phyloP scores from a whole-genome alignment of 1,140 invertebrate species.

The Achatina immaculata region DNA sequence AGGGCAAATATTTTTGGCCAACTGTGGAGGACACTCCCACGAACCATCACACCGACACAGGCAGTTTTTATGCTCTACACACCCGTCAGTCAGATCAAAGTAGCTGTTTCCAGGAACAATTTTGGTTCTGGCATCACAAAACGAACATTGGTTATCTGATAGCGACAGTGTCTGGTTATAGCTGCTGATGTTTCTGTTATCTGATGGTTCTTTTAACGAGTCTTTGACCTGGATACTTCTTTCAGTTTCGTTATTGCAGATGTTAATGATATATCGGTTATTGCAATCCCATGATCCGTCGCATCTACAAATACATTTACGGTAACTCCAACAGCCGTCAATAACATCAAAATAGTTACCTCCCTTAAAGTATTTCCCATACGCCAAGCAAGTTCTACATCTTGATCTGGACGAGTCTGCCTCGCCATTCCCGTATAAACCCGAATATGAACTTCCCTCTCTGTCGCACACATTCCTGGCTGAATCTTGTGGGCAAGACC shows the following conservation, averaged over 20 bases:
- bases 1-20: conserved; percentile 47
- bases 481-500: conserved; percentile 48
- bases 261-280: conserved; percentile 40
- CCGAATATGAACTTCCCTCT: not conserved
- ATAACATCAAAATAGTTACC: conserved; percentile 46
- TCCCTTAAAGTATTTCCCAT: conserved; percentile 44
- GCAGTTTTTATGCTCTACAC: conserved; percentile 53
- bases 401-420: conserved; percentile 38
- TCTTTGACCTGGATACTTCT: not conserved
- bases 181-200: not conserved
- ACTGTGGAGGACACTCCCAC: conserved; percentile 52
- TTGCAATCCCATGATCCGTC: conserved; percentile 53
- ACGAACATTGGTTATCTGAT: conserved; percentile 26
- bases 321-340: conserved; percentile 46
- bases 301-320: conserved; percentile 49
- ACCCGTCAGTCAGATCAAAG: conserved; percentile 52
- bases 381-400: conserved; percentile 42
- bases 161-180: not conserved
- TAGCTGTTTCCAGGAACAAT: conserved; percentile 44
- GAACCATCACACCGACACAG: conserved; percentile 55
- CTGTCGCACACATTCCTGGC: conserved; percentile 46
- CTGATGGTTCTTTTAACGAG: not conserved
- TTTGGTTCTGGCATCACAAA: conserved; percentile 46
- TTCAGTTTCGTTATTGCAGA: conserved; percentile 39
- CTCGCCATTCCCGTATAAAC: not conserved